phyloP scores from a whole-genome alignment of 2,797 vertebrate genomes.

The Anguilla megastoma region DNA sequence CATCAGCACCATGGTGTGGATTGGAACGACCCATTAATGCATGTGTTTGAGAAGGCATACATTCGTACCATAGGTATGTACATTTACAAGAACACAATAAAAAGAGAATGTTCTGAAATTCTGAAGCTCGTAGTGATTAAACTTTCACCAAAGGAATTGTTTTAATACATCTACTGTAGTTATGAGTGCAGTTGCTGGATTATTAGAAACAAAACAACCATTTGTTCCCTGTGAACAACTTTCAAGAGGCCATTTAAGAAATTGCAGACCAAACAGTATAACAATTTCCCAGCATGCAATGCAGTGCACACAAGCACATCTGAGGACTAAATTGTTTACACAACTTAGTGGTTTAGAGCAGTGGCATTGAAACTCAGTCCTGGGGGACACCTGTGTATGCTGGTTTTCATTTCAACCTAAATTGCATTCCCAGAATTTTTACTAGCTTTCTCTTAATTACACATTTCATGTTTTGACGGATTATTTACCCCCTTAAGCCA shows the following conservation, averaged over 20 bases:
- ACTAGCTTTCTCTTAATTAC: too few species aligned
- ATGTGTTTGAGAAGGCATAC: not conserved
- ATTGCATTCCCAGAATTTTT: not conserved
- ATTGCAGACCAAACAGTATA: slow-evolving; percentile 5
- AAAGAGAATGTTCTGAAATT: not conserved
- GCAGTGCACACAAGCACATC: not conserved
- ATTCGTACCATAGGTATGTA: slow-evolving; percentile 15
- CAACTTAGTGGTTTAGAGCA: not conserved
- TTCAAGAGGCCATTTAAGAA: not conserved
- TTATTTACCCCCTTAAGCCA: too few species aligned
- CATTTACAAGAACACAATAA: slow-evolving; percentile 12
- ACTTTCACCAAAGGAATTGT: not conserved
- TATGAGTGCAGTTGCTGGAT: not conserved
- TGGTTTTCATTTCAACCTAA: not conserved
- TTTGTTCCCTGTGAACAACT: not conserved
- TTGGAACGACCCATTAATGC: slow-evolving; percentile 38
- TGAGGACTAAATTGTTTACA: not conserved
- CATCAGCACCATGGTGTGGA: slow-evolving; percentile 40
- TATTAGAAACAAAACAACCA: not conserved
- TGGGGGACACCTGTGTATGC: not conserved
- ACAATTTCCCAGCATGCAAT: slow-evolving; percentile 21
- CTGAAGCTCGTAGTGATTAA: slow-evolving; percentile 23
- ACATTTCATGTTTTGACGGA: too few species aligned
- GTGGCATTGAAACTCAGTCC: not conserved
- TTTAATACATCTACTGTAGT: not conserved